Conservation (phyloP, 2,797 vertebrate species). For the Rhinophrynus dorsalis region DNA sequence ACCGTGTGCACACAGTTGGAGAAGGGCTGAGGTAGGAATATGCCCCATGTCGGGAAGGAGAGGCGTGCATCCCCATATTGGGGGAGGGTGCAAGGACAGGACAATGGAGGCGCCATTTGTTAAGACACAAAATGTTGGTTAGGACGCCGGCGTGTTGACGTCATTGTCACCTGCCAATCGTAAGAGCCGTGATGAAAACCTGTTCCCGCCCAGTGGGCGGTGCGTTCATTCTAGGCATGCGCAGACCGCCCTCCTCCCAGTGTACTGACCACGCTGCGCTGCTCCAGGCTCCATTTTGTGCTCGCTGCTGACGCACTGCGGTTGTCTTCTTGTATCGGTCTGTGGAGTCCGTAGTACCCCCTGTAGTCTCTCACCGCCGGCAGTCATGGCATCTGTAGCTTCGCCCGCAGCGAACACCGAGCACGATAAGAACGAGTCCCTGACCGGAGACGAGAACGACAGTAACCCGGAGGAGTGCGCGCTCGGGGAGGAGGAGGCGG, state of each 20-base stretch:
- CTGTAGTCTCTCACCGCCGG: not conserved
- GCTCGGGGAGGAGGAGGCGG: conserved; percentile 16
- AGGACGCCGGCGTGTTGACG: no score
- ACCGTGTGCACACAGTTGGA: no score
- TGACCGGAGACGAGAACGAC: conserved; percentile 3
- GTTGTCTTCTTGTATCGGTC: not conserved
- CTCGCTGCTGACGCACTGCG: not conserved
- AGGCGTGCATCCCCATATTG: no score
- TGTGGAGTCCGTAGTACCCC: not conserved
- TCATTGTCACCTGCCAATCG: not conserved
- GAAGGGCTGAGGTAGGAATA: no score
- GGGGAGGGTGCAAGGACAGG: no score
- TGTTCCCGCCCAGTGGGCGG: not conserved
- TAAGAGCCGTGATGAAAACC: not conserved
- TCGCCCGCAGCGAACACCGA: not conserved
- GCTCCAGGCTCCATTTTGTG: not conserved
- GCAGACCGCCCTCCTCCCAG: not conserved
- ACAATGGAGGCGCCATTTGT: no score
- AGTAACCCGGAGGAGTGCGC: conserved; percentile 9
- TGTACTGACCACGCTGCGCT: not conserved
- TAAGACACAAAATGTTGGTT: no score
- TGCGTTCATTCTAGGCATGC: not conserved
- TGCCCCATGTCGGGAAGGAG: no score
- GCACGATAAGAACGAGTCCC: conserved; percentile 1
- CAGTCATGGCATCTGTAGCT: conserved; percentile 7